Evolutionary conservation across 2,797 vertebrate genomes (phyloP).

Genomic region (Myotis planiceps): DNA sequence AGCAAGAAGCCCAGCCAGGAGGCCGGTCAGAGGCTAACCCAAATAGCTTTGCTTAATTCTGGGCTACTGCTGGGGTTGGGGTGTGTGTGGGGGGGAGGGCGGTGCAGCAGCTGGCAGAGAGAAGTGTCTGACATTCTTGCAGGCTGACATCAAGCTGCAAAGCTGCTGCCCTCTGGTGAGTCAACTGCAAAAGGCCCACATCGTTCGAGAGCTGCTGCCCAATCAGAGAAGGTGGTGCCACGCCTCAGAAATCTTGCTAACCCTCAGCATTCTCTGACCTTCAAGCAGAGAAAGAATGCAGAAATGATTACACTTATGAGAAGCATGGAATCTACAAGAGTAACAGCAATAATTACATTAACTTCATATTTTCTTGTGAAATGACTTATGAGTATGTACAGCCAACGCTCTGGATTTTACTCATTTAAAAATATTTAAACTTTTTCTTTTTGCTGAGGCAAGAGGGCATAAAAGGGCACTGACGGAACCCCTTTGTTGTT

Average conservation of each 20-base stretch:
- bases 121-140: slow-evolving; percentile 76
- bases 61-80: neutral
- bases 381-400: neutral
- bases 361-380: slow-evolving; percentile 48
- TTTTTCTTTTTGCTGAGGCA: neutral
- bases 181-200: slow-evolving; percentile 81
- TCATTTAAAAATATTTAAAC: slow-evolving; percentile 51
- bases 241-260: slow-evolving; percentile 67
- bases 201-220: slow-evolving; percentile 77
- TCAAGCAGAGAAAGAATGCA: slow-evolving; percentile 63
- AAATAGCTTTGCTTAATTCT: slow-evolving; percentile 59
- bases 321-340: slow-evolving; percentile 47
- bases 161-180: slow-evolving; percentile 85
- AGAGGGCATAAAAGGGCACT: neutral
- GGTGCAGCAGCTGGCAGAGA: neutral
- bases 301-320: slow-evolving; percentile 43
- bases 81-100: rapidly evolving
- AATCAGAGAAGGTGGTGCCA: slow-evolving; percentile 75
- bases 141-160: slow-evolving; percentile 83
- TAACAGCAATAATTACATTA: slow-evolving; percentile 19
- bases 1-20: slow-evolving; percentile 1
- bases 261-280: slow-evolving; percentile 59
- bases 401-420: neutral
- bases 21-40: slow-evolving; percentile 37
- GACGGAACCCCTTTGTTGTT: neutral